Evolutionary conservation across 2,113 vertebrate species (phyloP).

Genomic region (Chionis minor): DNA sequence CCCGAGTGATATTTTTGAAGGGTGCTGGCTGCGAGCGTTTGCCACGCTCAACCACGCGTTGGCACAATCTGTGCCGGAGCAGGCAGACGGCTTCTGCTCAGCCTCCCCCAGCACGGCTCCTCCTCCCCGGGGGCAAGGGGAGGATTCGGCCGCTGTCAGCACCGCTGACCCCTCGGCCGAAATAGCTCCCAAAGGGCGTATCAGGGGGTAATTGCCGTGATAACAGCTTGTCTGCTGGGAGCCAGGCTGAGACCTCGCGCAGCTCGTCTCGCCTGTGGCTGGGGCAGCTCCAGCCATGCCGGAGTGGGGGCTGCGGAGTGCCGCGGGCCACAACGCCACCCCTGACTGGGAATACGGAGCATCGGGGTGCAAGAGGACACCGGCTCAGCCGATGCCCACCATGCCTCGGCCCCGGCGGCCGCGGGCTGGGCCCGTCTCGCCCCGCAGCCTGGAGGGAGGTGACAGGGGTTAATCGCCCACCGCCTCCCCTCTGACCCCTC

Average conservation of each 20-base stretch:
- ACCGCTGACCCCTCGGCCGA: constrained; percentile 14
- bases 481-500: constrained; percentile 76
- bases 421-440: constrained; percentile 6
- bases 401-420: not conserved
- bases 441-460: constrained; percentile 67
- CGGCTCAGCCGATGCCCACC: not conserved
- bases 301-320: not conserved
- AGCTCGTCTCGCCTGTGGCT: not conserved
- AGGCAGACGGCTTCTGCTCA: constrained; percentile 34
- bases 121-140: not conserved
- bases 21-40: constrained; percentile 51
- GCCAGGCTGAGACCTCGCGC: not conserved
- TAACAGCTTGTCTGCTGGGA: constrained; percentile 47
- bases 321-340: not conserved
- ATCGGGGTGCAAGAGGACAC: not conserved
- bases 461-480: constrained; percentile 77
- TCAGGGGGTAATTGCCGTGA: constrained; percentile 37
- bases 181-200: constrained; percentile 40
- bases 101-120: constrained; percentile 25
- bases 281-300: not conserved
- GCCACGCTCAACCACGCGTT: constrained; percentile 40
- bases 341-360: not conserved
- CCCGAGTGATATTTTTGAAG: constrained; percentile 56
- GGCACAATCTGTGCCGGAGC: constrained; percentile 50
- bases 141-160: constrained; percentile 10